phyloP scores from a whole-genome alignment of 1,140 invertebrate species.

The Oppia nitens region DNA sequence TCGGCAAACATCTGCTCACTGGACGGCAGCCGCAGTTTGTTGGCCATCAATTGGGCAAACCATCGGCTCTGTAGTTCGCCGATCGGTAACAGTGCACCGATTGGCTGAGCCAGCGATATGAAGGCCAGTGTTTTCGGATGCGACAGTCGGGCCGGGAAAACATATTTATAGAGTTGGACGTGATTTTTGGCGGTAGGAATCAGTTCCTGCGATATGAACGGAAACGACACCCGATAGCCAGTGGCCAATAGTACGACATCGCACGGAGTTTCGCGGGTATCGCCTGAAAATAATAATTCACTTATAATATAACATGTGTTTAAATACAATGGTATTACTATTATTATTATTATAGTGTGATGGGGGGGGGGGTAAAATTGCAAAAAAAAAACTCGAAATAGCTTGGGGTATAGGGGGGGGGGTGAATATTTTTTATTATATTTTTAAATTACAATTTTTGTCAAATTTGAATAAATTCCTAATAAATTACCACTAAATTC shows the following conservation, averaged over 20 bases:
- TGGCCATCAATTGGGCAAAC: constrained; percentile 18
- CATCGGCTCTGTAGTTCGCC: constrained; percentile 30
- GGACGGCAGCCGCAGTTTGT: constrained; percentile 18
- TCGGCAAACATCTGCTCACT: constrained; percentile 17
- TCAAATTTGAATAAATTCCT: no score
- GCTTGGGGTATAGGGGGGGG: no score
- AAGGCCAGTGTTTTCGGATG: constrained; percentile 29
- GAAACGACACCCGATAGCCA: constrained; percentile 29
- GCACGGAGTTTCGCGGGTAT: constrained; percentile 19
- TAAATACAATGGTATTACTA: no score
- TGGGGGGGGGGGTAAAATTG: no score
- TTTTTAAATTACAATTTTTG: no score
- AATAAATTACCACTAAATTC: no score
- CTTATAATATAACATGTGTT: no score
- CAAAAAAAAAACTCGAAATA: no score
- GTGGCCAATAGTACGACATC: constrained; percentile 29
- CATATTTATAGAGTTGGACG: constrained; percentile 16
- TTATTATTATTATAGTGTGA: no score
- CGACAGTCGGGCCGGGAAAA: constrained; percentile 12
- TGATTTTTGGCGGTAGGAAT: constrained; percentile 18
- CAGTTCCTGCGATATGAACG: constrained; percentile 25
- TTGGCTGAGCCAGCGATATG: constrained; percentile 36
- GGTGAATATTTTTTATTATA: no score
- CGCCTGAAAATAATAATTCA: no score
- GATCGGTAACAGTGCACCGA: constrained; percentile 35